Conservation (phyloP, 2,113 vertebrate species). For the Phalacrocorax brasilianus region DNA sequence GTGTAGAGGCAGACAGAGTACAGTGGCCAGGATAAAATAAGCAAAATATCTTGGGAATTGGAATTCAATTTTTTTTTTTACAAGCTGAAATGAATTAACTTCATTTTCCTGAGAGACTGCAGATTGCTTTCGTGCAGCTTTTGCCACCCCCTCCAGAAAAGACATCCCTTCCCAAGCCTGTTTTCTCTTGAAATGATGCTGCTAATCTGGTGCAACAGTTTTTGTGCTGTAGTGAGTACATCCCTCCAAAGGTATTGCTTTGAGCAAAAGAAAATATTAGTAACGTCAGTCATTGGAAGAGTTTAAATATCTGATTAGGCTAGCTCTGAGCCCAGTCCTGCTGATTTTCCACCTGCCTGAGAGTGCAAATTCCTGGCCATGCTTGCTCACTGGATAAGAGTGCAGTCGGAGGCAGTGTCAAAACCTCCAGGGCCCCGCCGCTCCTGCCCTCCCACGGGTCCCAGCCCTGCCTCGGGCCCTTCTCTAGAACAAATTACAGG, state of each 20-base stretch:
- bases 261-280: constrained; percentile 48
- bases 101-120: background rate
- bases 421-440: background rate
- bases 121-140: background rate
- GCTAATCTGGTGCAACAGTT: background rate
- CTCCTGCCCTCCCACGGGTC: background rate
- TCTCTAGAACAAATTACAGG: background rate
- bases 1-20: background rate
- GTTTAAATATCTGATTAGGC: constrained; percentile 46
- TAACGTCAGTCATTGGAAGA: constrained; percentile 52
- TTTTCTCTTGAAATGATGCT: background rate
- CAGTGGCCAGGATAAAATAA: background rate
- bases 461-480: background rate
- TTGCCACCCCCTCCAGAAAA: background rate
- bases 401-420: rapidly evolving
- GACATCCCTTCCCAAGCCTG: background rate
- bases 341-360: background rate
- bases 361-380: background rate
- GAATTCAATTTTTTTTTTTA: background rate
- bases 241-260: constrained; percentile 39
- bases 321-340: background rate
- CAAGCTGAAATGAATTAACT: constrained; percentile 3
- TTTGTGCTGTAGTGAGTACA: constrained; percentile 2
- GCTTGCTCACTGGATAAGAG: background rate
- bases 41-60: background rate